phyloP scores from a whole-genome alignment of 1,140 invertebrate genomes.

The Trichogramma pretiosum region DNA sequence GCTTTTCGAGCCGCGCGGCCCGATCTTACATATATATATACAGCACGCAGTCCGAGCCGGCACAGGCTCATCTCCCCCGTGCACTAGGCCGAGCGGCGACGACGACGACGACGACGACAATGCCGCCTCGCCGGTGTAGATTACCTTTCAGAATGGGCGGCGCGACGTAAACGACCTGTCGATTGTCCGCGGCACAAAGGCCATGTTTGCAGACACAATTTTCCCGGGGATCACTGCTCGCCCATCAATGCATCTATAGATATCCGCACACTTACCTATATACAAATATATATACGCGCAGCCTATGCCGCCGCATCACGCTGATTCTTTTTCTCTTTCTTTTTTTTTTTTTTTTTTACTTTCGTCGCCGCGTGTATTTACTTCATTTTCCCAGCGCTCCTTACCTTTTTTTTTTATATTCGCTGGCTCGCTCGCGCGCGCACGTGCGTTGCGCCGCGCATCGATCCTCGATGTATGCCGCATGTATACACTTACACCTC shows the following conservation, averaged over 20 bases:
- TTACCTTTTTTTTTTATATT: neutral
- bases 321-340: neutral
- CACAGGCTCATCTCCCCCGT: constrained; percentile 10
- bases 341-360: too few species aligned
- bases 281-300: neutral
- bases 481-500: too few species aligned
- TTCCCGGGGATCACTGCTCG: too few species aligned
- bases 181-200: constrained; percentile 32
- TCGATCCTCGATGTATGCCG: too few species aligned
- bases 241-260: too few species aligned
- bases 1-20: constrained; percentile 1
- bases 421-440: too few species aligned
- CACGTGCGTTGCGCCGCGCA: too few species aligned
- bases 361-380: too few species aligned
- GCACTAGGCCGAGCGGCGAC: constrained; percentile 13
- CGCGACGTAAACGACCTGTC: constrained; percentile 40
- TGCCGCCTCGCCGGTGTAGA: constrained; percentile 38
- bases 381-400: constrained; percentile 4
- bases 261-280: too few species aligned
- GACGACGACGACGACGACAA: constrained; percentile 20
- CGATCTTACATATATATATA: too few species aligned
- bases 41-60: too few species aligned
- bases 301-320: neutral
- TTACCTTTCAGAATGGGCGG: constrained; percentile 46
- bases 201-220: constrained; percentile 43